phyloP scores from a whole-genome alignment of 2,113 vertebrate species.

The Pteropus alecto region DNA sequence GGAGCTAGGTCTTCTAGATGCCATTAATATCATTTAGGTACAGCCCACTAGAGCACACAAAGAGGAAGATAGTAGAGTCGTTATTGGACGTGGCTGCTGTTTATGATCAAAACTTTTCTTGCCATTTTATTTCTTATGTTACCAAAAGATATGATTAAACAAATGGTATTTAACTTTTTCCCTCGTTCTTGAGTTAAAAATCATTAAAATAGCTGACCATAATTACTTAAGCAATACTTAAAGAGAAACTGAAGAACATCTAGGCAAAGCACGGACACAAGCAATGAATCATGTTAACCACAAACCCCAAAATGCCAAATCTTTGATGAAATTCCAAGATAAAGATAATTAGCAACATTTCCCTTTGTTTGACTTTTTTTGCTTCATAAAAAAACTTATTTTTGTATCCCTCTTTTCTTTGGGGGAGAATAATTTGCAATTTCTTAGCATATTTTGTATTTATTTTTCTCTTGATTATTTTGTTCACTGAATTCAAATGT shows the following conservation, averaged over 20 bases:
- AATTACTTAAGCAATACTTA: conserved; percentile 47
- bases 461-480: conserved; percentile 36
- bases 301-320: conserved; percentile 7
- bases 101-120: not conserved
- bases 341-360: conserved; percentile 42
- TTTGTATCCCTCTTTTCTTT: not conserved
- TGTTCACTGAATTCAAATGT: conserved; percentile 8
- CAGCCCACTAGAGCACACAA: not conserved
- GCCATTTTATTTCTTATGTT: not conserved
- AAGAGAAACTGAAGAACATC: conserved; percentile 19
- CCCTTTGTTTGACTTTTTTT: not conserved
- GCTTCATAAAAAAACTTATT: not conserved
- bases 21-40: not conserved
- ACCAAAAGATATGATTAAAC: not conserved
- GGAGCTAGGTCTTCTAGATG: not conserved
- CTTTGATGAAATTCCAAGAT: conserved; percentile 58
- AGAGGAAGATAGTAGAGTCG: too few relatives aligned
- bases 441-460: conserved; percentile 30
- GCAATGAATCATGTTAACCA: conserved; percentile 42
- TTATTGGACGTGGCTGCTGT: not conserved
- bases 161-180: not conserved
- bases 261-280: not conserved
- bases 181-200: not conserved
- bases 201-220: not conserved
- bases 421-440: not conserved